Percentiles rank a stretch among this genome's conserved stretches.
These are phyloP conservation scores for Drosophila pachea DNA, from an alignment of 1,140 invertebrate genomes.

Conservation along the genomic window DNA sequence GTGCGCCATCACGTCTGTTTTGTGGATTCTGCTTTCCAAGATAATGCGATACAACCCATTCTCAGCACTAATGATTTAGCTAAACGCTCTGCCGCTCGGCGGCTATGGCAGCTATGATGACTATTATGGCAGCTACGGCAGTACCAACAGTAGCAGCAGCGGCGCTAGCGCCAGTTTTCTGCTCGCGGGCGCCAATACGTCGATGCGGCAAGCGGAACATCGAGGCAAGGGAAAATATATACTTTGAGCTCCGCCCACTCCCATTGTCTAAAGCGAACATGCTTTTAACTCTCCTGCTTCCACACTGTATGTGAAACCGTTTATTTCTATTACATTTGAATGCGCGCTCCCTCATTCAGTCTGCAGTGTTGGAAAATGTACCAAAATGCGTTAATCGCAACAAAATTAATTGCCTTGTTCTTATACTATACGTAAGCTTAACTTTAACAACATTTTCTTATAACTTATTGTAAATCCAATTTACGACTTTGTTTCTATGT, in stretches of 20 bases:
- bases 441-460: conserved; percentile 41
- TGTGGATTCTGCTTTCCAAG: conserved; percentile 93
- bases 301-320: conserved; percentile 14
- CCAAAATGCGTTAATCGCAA: conserved; percentile 44
- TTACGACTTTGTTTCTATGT: conserved; percentile 49
- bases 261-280: not conserved
- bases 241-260: conserved; percentile 36
- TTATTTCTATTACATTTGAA: conserved; percentile 17
- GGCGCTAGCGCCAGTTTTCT: conserved; percentile 60
- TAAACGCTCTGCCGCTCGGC: conserved; percentile 74
- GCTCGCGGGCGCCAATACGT: conserved; percentile 55
- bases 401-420: conserved; percentile 68
- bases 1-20: conserved; percentile 86
- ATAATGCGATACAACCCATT: conserved; percentile 93
- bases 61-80: conserved; percentile 84
- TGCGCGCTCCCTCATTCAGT: conserved; percentile 26
- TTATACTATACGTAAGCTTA: conserved; percentile 58
- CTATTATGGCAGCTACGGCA: conserved; percentile 56
- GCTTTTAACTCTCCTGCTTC: conserved; percentile 7
- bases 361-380: conserved; percentile 55
- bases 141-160: conserved; percentile 54
- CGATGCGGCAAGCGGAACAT: conserved; percentile 68
- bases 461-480: conserved; percentile 68
- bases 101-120: conserved; percentile 59
- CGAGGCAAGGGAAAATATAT: conserved; percentile 65